Conservation (phyloP, 2,888 invertebrate species). For the Tineola bisselliella region DNA sequence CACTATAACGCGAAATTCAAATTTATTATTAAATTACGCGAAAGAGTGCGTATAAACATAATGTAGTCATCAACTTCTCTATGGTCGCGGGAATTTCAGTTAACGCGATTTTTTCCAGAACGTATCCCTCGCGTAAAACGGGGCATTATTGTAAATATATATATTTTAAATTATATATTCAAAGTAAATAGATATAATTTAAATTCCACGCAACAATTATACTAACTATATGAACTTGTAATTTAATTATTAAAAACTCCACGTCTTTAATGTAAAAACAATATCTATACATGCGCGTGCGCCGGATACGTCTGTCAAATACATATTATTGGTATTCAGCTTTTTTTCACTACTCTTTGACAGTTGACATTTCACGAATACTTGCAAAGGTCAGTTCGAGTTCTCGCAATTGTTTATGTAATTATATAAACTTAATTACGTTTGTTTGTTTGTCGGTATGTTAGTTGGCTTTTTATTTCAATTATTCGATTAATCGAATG, state of each 20-base stretch:
- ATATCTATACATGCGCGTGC: background rate
- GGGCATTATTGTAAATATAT: too few relatives aligned
- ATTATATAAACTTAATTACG: slow-evolving; percentile 48
- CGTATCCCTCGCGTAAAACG: too few relatives aligned
- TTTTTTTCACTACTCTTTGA: slow-evolving; percentile 20
- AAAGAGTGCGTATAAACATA: too few relatives aligned
- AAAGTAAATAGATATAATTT: background rate
- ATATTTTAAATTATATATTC: too few relatives aligned
- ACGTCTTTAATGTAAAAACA: background rate
- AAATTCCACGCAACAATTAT: background rate
- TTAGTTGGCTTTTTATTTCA: background rate
- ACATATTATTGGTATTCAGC: background rate
- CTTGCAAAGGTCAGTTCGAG: slow-evolving; percentile 37
- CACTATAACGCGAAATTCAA: too few relatives aligned
- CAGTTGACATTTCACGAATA: slow-evolving; percentile 50
- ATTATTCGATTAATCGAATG: background rate
- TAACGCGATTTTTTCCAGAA: too few relatives aligned
- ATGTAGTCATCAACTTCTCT: too few relatives aligned
- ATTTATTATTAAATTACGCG: too few relatives aligned
- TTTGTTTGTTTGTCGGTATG: background rate
- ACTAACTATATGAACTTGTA: background rate
- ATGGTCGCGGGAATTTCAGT: too few relatives aligned
- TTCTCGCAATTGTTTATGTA: slow-evolving; percentile 23
- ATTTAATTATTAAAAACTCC: background rate
- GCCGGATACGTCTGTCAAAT: background rate